Evolutionary conservation across 1,140 invertebrate genomes (phyloP).

Genomic region (Tetranychus urticae): DNA sequence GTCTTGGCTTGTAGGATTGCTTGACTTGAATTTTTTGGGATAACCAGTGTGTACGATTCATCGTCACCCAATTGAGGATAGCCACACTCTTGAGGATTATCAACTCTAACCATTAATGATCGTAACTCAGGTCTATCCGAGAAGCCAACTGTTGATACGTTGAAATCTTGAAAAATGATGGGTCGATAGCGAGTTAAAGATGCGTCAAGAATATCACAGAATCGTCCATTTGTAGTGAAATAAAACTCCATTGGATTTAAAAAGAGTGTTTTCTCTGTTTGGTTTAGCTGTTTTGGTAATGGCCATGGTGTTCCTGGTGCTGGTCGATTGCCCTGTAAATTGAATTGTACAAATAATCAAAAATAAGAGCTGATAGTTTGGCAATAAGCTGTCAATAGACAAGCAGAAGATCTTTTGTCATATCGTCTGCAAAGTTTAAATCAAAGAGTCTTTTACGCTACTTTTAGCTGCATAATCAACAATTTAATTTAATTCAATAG

Average conservation of each 20-base stretch:
- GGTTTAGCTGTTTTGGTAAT: conserved; percentile 12
- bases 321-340: neutral
- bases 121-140: neutral
- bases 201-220: conserved; percentile 31
- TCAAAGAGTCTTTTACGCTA: too few relatives aligned
- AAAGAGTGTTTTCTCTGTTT: conserved; percentile 3
- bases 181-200: conserved; percentile 20
- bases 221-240: conserved; percentile 8
- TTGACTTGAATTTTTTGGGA: neutral
- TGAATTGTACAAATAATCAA: too few relatives aligned
- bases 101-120: neutral
- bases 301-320: neutral
- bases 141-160: conserved; percentile 14
- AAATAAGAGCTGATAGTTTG: too few relatives aligned
- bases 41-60: conserved; percentile 3
- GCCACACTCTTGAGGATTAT: conserved; percentile 1
- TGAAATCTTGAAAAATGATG: neutral
- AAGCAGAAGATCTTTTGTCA: too few relatives aligned
- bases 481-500: too few relatives aligned
- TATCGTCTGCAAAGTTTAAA: too few relatives aligned
- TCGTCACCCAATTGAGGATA: conserved; percentile 9
- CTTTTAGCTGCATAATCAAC: too few relatives aligned
- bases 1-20: neutral
- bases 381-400: too few relatives aligned
- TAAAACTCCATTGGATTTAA: conserved; percentile 13